Evolutionary conservation across 2,113 vertebrate species (phyloP), one percentile per base, ranked within the genome.

Genomic region (Odontophorus gujanensis): DNA sequence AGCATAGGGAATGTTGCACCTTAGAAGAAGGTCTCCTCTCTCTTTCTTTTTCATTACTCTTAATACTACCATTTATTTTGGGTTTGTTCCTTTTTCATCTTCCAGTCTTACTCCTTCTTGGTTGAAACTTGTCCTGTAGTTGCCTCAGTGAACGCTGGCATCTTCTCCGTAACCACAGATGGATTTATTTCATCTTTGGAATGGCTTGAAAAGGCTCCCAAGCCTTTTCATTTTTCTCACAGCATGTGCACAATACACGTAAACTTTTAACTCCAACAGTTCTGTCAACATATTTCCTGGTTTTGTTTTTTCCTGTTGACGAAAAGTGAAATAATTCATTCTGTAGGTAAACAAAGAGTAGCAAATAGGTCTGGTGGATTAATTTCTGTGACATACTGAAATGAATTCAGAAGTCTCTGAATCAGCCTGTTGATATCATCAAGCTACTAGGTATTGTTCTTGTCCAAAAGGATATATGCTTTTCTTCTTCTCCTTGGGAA

Each of bases 231-330:
- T 65, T 76, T 80, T 93, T 94, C 85, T 88, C 74, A 66, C 32
- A 69, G 81, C 10, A 2, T 51, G 19, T 14, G 42, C 77, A 76
- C 75, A 78, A 57, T 59, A 26, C 81, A 42, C 4, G 2, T 92
- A 86, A 81, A 77, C 86, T 73, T 92, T 57, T 43, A 87, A 92
- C 74, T 80, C 48, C 47, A 55, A 0, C 74, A 69, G 48, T 85
- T 92, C 72, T n/a, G 58, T 89, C 91, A 91, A 67, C 81, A 25
- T 26, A 7, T 90, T 95, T 97, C 90, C 96, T 96, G 92, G 58
- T 79, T 89, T 93, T 96, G 85, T 96, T 97, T 97, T 96, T 97
- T 94, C 97, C 92, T 87, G 93, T 95, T 68, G 81, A 92, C 75
- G 48, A 89, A 78, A 92, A 93, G 79, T 87, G 75, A 95, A 95